phyloP scores from a whole-genome alignment of 2,888 invertebrate species.

The Caenorhabditis drosophilae region DNA sequence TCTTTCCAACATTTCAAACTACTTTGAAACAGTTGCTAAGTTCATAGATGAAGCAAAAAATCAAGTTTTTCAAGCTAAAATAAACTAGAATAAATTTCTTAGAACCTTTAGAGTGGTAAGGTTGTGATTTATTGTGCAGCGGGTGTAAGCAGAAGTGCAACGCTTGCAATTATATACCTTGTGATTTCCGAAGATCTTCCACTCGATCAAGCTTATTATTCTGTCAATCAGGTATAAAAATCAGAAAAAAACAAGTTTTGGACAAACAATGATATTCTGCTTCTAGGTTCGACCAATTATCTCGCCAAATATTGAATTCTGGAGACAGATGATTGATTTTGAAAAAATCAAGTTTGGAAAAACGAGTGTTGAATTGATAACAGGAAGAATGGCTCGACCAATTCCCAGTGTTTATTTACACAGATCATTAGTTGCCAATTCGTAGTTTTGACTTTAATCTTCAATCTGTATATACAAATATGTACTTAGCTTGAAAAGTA shows the following conservation, averaged over 20 bases:
- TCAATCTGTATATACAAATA: not conserved
- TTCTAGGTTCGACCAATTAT: conserved; percentile 48
- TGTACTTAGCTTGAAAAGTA: too few species aligned
- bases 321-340: conserved; percentile 53
- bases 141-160: conserved; percentile 48
- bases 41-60: conserved; percentile 49
- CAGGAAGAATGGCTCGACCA: conserved; percentile 58
- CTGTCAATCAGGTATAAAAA: conserved; percentile 37
- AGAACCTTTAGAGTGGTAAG: conserved; percentile 38
- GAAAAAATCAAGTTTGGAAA: conserved; percentile 41
- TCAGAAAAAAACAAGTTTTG: not conserved
- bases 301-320: conserved; percentile 51
- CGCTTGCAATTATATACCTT: conserved; percentile 43
- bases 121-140: conserved; percentile 50
- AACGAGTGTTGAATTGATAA: conserved; percentile 58
- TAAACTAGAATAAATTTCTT: too few species aligned
- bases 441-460: not conserved
- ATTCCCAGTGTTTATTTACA: conserved; percentile 60
- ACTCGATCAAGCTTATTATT: conserved; percentile 45
- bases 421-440: not conserved
- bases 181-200: conserved; percentile 38
- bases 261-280: too few species aligned
- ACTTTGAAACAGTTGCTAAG: conserved; percentile 46
- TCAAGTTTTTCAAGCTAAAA: too few species aligned
- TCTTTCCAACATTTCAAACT: conserved; percentile 35